Percentiles rank a stretch among this genome's conserved stretches.
Conservation (phyloP, 2,797 vertebrate genomes). For the Chrosomus eos region DNA sequence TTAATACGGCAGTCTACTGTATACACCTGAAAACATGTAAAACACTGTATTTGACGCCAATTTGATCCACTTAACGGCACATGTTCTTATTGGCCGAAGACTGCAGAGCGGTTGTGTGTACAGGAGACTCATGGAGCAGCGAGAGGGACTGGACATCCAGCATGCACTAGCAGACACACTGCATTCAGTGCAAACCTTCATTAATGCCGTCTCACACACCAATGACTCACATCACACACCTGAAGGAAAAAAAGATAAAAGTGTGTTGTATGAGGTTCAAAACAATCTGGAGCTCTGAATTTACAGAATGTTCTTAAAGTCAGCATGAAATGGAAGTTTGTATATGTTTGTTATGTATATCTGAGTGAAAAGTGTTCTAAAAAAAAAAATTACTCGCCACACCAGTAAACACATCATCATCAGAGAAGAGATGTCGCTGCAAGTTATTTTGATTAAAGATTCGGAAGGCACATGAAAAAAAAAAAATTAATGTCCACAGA, state of each 20-base stretch:
- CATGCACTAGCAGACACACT: conserved; percentile 89
- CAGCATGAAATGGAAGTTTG: neutral
- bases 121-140: conserved; percentile 9
- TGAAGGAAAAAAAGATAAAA: conserved; percentile 58
- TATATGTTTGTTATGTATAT: neutral
- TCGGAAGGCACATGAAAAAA: no score
- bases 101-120: neutral
- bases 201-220: conserved; percentile 86
- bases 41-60: neutral
- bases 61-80: neutral
- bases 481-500: no score
- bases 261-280: neutral
- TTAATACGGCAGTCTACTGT: neutral
- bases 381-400: no score
- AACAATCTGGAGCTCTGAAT: neutral
- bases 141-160: conserved; percentile 78
- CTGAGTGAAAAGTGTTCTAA: no score
- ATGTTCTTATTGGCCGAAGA: neutral
- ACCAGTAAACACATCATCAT: no score
- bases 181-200: conserved; percentile 99
- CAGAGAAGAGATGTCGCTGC: no score
- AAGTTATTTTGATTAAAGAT: no score
- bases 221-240: conserved; percentile 82
- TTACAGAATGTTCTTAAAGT: neutral
- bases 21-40: neutral